Evolutionary conservation across 1,140 invertebrate genomes (phyloP).

Genomic region (Andricus grossulariae): DNA sequence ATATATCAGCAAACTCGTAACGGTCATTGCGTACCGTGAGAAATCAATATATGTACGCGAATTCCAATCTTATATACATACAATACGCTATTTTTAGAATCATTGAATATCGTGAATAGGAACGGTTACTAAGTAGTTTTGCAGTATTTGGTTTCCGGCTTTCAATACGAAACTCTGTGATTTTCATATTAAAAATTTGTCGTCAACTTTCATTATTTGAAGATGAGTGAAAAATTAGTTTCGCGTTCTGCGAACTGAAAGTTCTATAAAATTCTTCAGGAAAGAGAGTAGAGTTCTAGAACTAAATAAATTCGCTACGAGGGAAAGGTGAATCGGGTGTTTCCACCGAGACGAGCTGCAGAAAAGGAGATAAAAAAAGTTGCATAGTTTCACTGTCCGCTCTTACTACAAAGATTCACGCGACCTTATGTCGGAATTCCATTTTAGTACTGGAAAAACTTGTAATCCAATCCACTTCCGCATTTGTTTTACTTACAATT

Average conservation of each 20-base stretch:
- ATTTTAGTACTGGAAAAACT: conserved; percentile 16
- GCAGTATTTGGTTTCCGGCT: not conserved
- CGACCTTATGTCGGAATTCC: conserved; percentile 32
- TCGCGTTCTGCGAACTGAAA: conserved; percentile 43
- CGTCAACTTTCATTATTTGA: conserved; percentile 8
- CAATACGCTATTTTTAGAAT: conserved; percentile 10
- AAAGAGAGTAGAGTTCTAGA: conserved; percentile 46
- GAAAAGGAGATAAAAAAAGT: conserved; percentile 43
- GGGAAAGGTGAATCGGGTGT: conserved; percentile 51
- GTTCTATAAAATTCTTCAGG: conserved; percentile 43
- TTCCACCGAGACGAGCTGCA: conserved; percentile 45
- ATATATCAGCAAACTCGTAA: conserved; percentile 24
- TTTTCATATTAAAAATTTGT: no score
- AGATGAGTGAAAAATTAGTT: not conserved
- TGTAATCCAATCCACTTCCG: conserved; percentile 1
- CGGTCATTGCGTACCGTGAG: conserved; percentile 30
- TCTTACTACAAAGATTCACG: conserved; percentile 52
- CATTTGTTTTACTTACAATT: not conserved
- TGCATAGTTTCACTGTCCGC: conserved; percentile 50
- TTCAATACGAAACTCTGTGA: no score
- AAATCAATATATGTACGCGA: conserved; percentile 11
- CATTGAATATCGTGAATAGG: not conserved
- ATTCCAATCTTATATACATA: conserved; percentile 21
- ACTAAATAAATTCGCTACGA: conserved; percentile 45
- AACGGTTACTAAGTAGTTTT: not conserved